Evolutionary conservation across 1,140 invertebrate genomes (phyloP), one percentile per base, ranked within the genome.

Genomic region (Dinoponera quadriceps): DNA sequence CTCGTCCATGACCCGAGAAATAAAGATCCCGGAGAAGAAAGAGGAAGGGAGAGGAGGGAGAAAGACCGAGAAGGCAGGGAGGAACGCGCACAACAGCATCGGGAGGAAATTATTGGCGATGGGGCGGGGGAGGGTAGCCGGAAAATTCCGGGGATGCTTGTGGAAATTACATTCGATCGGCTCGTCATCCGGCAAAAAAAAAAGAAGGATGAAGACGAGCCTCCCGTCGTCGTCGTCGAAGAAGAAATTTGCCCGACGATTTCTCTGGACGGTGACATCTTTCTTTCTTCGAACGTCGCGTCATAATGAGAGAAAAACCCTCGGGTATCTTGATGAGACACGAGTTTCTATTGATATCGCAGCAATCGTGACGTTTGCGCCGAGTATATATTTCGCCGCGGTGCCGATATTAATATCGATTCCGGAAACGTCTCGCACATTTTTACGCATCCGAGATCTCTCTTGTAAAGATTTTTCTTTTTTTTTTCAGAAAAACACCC

Each of bases 151-250:
- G 60, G 18, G 68, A 65, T 83, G 55, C 71, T 75, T 75, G 57
- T 69, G 71, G 66, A 83, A 83, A 83, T 74, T 66, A 66, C 48
- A 57, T 85, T 85, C 75, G 75, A 80, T 80, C 75, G 25, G 33
- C 51, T 57, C 65, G 54, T 78, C 75, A 78, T 48, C 65, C 25
- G 18, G 48, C n/a, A 22, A 71, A 59, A 69, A 71, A 44, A 44
- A 44, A 44, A 9, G 7, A 7, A 33, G 7, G 7, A 33, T 2
- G 33, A 7, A 57, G 49, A 55, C 29, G 33, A 80, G 22, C 4
- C 20, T 7, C 51, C 2, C 22, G 49, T 78, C 18, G 38, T 11
- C 44, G 51, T 1, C 51, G 49, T 1, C 51, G 22, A 68, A 66
- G 68, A 68, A 44, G n/a, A 80, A 80, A 80, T 80, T 80, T 48